A percentile compares a stretch with the other conserved stretches of the same genome.
These are phyloP conservation scores for Apis florea DNA, from an alignment of 1,140 invertebrate genomes.

Conservation along the genomic window DNA sequence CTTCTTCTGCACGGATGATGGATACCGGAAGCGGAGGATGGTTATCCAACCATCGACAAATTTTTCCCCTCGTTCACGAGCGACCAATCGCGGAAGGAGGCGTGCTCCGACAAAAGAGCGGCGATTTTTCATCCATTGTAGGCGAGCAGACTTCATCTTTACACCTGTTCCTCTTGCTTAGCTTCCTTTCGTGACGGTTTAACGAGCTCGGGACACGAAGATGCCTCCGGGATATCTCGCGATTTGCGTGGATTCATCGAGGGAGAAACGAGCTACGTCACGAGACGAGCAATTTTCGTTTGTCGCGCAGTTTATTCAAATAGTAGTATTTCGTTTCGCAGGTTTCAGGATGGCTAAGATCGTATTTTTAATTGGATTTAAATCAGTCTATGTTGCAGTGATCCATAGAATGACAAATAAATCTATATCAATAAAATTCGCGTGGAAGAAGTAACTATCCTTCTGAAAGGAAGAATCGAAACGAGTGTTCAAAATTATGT, in stretches of 20 bases:
- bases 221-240: conserved; percentile 4
- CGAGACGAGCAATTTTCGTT: conserved; percentile 20
- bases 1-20: neutral
- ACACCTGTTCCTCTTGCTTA: conserved; percentile 5
- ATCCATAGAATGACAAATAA: too few species aligned
- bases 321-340: too few species aligned
- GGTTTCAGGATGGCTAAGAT: neutral
- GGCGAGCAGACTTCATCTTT: neutral
- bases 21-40: conserved; percentile 1
- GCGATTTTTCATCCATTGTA: conserved; percentile 5
- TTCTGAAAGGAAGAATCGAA: too few species aligned
- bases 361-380: too few species aligned
- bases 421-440: too few species aligned
- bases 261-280: conserved; percentile 2
- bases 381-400: too few species aligned
- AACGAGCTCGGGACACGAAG: conserved; percentile 36
- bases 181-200: conserved; percentile 33
- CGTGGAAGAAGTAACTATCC: too few species aligned
- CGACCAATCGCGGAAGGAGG: conserved; percentile 4
- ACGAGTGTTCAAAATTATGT: too few species aligned
- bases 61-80: neutral
- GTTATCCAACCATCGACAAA: neutral
- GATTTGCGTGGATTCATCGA: neutral
- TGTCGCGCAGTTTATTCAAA: neutral
- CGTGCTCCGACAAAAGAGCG: conserved; percentile 11